Evolutionary conservation across 2,888 invertebrate species (phyloP), one percentile per base, ranked within the genome.

Genomic region (Anodontia alba): DNA sequence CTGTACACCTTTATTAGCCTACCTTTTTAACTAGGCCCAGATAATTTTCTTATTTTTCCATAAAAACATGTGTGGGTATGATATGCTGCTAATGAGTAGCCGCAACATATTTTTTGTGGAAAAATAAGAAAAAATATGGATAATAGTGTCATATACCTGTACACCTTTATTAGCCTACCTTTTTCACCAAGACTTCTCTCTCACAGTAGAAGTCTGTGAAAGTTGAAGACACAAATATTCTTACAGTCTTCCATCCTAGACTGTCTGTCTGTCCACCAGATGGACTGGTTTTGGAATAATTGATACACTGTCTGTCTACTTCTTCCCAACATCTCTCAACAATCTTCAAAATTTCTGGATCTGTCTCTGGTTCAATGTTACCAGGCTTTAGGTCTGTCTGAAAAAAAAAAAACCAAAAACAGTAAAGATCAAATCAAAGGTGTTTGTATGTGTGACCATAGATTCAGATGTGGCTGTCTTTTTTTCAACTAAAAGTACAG

Each of bases 211-310:
- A 94, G 79, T 94, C 94, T 74, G 90, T 93, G 84, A 94, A 94
- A 36, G 94, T 94, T 74, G 94, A 94, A 1, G 94, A 94, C 7
- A 94, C 93, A 88, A 94, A 94, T 26, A 94, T 88, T 26, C 93
- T 83, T 8, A 94, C 89, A 75, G 91, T 92, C 70, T 88, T 90
- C 93, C 93, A 93, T 36, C 89, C 92, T 17, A 31, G 68, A n/a
- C 66, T 72, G n/a, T 76, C 75, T 7, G 12, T 20, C 15, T 26
- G 10, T 26, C 26, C 70, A 5, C 15, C 33, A 26, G 51, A 33
- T 1, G 42, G 31, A 2, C 68, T 43, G 15, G 66, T 36, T 71
- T 72, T 49, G 20, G 62, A 72, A 70, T 84, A 83, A 23, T 71
- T 68, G 31, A 71, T 38, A 68, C 84, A 86, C 57, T 89, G 84